Evolutionary conservation across 2,797 vertebrate species (phyloP), one percentile per base, ranked within the genome.

Genomic region (Chelon auratus): DNA sequence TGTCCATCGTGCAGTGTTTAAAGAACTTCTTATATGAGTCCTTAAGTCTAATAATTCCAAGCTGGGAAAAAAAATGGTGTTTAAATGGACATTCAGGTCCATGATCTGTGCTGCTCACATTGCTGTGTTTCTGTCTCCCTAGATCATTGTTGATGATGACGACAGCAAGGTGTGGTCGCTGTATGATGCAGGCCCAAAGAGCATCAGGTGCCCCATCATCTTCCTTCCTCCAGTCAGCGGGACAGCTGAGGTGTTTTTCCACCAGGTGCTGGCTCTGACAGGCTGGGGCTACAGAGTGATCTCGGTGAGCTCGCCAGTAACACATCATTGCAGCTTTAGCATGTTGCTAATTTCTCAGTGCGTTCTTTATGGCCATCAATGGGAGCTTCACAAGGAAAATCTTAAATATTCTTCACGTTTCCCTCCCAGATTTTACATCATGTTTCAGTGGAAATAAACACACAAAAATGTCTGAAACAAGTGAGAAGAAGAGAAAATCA

Each of bases 141-240:
- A 99, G 98, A 98, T 99, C 56, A 99, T 99, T 11, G 98, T 99
- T 7, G 98, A 99, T 0, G 98, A 99, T 33, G 98, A 99, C 0
- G 98, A 99, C 94, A 99, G 97, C 70, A 99, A 99, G 88, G 96
- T 99, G 55, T 99, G 98, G 98, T 97, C 98, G 0, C 90, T 99
- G 61, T 99, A 99, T 5, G 98, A 99, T 9, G 97, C 98, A 0
- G 98, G 98, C 22, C 97, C 97, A 0, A 95, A 97, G 87, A 98
- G 87, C 84, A 96, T 99, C 87, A 88, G 98, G 26, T 99, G 98
- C 82, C 98, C 98, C 0, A 96, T 99, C 89, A 96, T 99, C 87
- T 96, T 99, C 75, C 95, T 99, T 0, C 98, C 98, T 4, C 97
- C 98, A 0, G 98, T 99, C 75, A 99, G 98, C 2, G 98, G 98